Conservation (phyloP, 2,113 vertebrate species). For the Aramus guarauna region DNA sequence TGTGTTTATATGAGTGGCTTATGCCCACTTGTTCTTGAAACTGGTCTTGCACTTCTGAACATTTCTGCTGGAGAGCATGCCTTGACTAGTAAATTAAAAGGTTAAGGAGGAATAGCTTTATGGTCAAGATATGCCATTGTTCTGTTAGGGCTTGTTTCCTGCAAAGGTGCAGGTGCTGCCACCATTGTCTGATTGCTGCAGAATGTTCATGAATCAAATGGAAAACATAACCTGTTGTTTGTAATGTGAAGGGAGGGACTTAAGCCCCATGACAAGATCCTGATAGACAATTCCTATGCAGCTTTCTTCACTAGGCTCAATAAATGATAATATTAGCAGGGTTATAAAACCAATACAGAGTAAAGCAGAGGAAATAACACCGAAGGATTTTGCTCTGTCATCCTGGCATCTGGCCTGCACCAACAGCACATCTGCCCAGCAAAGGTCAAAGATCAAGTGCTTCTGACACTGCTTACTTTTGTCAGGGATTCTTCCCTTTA, state of each 20-base stretch:
- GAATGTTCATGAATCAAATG: not conserved
- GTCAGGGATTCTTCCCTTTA: not conserved
- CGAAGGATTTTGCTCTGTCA: not conserved
- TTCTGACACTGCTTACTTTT: not conserved
- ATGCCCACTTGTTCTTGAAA: not conserved
- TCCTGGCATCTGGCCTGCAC: not conserved
- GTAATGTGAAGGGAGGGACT: not conserved
- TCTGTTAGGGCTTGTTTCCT: not conserved
- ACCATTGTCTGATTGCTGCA: not conserved
- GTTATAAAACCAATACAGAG: not conserved
- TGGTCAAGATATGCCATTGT: not conserved
- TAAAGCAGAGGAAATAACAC: not conserved
- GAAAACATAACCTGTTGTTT: not conserved
- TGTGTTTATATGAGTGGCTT: not conserved
- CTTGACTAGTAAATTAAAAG: not conserved
- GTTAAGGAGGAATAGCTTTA: not conserved
- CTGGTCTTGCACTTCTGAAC: not conserved
- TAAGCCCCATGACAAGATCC: not conserved
- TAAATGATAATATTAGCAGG: not conserved
- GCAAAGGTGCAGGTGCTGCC: not conserved
- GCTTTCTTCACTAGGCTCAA: not conserved
- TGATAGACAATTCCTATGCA: not conserved
- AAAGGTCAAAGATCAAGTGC: not conserved
- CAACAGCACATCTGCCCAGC: not conserved
- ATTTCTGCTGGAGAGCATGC: not conserved